Evolutionary conservation across 1,140 invertebrate genomes (phyloP).

Genomic region (Nomia melanderi): DNA sequence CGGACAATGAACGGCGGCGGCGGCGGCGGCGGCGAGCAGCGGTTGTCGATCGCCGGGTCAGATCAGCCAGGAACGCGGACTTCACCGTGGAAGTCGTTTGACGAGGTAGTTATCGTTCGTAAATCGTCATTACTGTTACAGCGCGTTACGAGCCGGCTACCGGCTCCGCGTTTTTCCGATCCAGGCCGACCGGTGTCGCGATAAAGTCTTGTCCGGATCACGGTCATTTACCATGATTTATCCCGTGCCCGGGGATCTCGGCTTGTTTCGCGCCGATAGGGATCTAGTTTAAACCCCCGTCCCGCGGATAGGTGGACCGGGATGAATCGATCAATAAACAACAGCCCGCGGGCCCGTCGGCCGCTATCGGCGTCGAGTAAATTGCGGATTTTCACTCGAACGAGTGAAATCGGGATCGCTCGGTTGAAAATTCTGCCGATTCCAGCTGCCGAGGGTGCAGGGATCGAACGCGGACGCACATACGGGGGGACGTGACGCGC

Average conservation of each 20-base stretch:
- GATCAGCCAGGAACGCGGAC: slow-evolving; percentile 4
- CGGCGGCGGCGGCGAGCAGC: no score
- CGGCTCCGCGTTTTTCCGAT: slow-evolving; percentile 48
- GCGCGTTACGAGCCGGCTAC: slow-evolving; percentile 38
- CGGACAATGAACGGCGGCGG: slow-evolving; percentile 23
- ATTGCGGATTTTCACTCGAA: background rate
- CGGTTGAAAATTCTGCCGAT: background rate
- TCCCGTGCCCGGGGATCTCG: slow-evolving; percentile 10
- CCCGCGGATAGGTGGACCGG: background rate
- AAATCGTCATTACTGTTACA: slow-evolving; percentile 57
- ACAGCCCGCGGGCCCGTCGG: background rate
- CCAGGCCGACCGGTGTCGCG: slow-evolving; percentile 18
- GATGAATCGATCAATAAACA: slow-evolving; percentile 17
- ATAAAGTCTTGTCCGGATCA: slow-evolving; percentile 42
- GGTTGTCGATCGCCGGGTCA: slow-evolving; percentile 16
- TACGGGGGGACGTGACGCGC: background rate
- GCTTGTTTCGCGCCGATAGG: slow-evolving; percentile 10
- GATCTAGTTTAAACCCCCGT: background rate
- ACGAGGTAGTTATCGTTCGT: slow-evolving; percentile 57
- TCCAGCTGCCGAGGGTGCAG: background rate
- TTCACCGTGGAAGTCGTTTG: slow-evolving; percentile 23
- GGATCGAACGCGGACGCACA: no score
- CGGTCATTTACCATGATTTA: slow-evolving; percentile 49
- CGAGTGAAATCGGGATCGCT: background rate
- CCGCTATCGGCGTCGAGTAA: background rate